phyloP scores from a whole-genome alignment of 2,888 invertebrate genomes.

The Oxycera nigricornis region DNA sequence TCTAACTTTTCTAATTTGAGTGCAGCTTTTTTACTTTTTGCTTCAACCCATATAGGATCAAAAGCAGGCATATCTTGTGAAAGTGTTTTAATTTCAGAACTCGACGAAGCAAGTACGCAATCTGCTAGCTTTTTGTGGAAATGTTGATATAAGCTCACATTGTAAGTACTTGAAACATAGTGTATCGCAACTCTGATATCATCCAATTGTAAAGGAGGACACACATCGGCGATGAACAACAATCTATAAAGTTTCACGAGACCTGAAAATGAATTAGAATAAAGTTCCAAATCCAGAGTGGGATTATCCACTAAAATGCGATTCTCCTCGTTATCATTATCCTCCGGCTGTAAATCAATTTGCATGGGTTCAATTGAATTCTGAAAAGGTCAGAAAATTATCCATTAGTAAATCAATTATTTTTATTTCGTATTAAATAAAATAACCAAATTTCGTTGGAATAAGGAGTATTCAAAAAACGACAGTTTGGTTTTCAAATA shows the following conservation, averaged over 20 bases:
- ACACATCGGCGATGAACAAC: constrained; percentile 94
- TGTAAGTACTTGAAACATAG: constrained; percentile 93
- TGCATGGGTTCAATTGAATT: constrained; percentile 97
- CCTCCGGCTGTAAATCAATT: constrained; percentile 92
- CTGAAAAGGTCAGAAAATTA: constrained; percentile 49
- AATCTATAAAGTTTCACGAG: constrained; percentile 89
- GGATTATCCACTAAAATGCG: constrained; percentile 90
- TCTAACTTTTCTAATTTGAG: constrained; percentile 95
- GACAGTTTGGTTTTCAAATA: too few species aligned
- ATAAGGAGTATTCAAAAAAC: too few species aligned
- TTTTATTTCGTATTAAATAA: too few species aligned
- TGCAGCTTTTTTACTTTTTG: constrained; percentile 91
- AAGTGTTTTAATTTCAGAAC: constrained; percentile 54
- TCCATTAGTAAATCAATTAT: too few species aligned
- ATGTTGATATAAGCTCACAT: constrained; percentile 88
- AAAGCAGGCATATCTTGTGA: constrained; percentile 83
- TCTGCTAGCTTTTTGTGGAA: constrained; percentile 90
- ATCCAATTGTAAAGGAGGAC: constrained; percentile 86
- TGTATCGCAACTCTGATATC: constrained; percentile 93
- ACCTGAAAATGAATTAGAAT: constrained; percentile 89
- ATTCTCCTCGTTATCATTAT: constrained; percentile 94
- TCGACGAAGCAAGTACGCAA: constrained; percentile 67
- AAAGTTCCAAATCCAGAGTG: constrained; percentile 88
- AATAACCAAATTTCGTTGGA: too few species aligned
- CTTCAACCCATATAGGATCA: constrained; percentile 92